These are phyloP conservation scores for Oryctes rhinoceros DNA, from an alignment of 1,140 invertebrate genomes.

Conservation along the genomic window DNA sequence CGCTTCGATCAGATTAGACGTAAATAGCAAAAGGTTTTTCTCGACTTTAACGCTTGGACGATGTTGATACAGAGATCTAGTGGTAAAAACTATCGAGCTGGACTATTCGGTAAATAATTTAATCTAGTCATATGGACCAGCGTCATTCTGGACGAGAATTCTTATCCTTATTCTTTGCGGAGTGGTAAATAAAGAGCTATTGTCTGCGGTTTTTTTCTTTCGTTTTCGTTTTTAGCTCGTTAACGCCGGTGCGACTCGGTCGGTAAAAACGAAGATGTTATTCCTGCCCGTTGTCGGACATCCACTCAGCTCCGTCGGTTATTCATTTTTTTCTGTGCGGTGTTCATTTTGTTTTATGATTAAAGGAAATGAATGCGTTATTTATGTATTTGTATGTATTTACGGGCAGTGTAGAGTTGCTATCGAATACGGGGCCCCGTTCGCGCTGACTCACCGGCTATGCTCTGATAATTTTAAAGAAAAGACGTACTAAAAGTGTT, in stretches of 20 bases:
- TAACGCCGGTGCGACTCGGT: no score
- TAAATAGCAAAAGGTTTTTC: background rate
- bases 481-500: constrained; percentile 12
- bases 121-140: no score
- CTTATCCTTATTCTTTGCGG: no score
- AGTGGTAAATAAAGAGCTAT: no score
- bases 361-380: constrained; percentile 6
- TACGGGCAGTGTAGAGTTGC: background rate
- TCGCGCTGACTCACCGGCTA: constrained; percentile 20
- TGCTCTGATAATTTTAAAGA: constrained; percentile 36
- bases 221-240: no score
- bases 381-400: background rate
- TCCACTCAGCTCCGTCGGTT: no score
- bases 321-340: no score
- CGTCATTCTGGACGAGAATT: no score
- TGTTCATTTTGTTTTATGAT: background rate
- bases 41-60: background rate
- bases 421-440: background rate
- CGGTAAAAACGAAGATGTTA: no score
- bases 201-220: no score
- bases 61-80: background rate
- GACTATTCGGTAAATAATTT: no score
- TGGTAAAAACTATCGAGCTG: background rate
- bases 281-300: no score
- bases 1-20: background rate